Conservation (phyloP, 2,888 invertebrate species). For the Hypselothyrea guttata region DNA sequence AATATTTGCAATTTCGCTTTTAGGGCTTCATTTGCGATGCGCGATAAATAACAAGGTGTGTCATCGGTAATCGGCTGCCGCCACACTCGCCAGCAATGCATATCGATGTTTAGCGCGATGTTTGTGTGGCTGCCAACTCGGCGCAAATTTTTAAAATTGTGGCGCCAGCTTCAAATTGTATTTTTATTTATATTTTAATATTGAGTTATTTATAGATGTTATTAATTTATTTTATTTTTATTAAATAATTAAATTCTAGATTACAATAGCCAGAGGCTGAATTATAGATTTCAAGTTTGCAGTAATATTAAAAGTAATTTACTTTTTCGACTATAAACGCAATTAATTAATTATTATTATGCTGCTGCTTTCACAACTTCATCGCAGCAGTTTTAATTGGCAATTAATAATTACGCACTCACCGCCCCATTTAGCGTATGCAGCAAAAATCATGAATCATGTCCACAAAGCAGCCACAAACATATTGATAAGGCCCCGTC, state of each 20-base stretch:
- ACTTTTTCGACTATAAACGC: too few species aligned
- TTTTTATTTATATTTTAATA: too few species aligned
- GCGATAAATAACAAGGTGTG: neutral
- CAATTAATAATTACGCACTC: conserved; percentile 71
- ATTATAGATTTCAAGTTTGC: too few species aligned
- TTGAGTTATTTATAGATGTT: too few species aligned
- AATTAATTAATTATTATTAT: too few species aligned
- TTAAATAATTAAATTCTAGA: too few species aligned
- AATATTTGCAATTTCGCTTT: conserved; percentile 10
- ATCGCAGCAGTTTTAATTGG: conserved; percentile 63
- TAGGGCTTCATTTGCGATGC: conserved; percentile 34
- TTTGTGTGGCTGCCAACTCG: conserved; percentile 25
- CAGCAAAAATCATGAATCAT: conserved; percentile 48
- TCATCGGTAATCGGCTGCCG: conserved; percentile 1
- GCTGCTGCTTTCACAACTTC: conserved; percentile 50
- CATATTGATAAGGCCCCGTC: conserved; percentile 7
- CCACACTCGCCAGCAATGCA: conserved; percentile 13
- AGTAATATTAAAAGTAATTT: too few species aligned
- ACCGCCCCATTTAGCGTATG: conserved; percentile 45
- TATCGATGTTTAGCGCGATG: conserved; percentile 18
- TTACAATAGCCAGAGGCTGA: too few species aligned
- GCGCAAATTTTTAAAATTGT: neutral
- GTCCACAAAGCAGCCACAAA: conserved; percentile 1
- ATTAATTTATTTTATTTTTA: too few species aligned
- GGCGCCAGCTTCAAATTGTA: too few species aligned